These are phyloP conservation scores for Camelus dromedarius DNA, from an alignment of 2,113 vertebrate genomes.

Conservation along the genomic window DNA sequence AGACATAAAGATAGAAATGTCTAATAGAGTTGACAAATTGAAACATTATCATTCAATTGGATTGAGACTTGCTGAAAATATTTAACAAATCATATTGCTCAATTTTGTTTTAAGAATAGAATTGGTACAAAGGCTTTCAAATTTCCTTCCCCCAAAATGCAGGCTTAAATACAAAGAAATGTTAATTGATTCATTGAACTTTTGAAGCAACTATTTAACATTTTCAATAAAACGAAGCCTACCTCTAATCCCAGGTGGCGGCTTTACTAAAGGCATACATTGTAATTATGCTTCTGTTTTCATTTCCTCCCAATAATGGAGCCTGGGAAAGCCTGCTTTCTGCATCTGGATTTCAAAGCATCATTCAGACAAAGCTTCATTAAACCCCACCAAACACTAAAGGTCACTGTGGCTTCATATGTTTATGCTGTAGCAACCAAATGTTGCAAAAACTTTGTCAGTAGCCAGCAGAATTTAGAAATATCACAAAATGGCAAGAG, in stretches of 20 bases:
- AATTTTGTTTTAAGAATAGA: slow-evolving; percentile 47
- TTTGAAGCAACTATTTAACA: slow-evolving; percentile 82
- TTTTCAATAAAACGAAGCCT: slow-evolving; percentile 81
- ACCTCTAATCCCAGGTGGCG: slow-evolving; percentile 75
- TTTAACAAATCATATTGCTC: slow-evolving; percentile 57
- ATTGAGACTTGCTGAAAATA: slow-evolving; percentile 63
- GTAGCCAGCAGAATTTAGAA: slow-evolving; percentile 46
- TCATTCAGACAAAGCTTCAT: slow-evolving; percentile 77
- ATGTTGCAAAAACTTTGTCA: slow-evolving; percentile 60
- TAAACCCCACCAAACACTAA: slow-evolving; percentile 68
- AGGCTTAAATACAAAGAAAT: slow-evolving; percentile 79
- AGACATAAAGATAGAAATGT: not conserved
- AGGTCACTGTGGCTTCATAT: slow-evolving; percentile 67
- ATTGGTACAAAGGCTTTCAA: not conserved
- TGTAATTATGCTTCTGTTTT: slow-evolving; percentile 81
- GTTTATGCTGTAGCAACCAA: slow-evolving; percentile 63
- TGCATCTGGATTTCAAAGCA: slow-evolving; percentile 63
- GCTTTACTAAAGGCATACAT: slow-evolving; percentile 71
- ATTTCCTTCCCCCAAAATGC: slow-evolving; percentile 29
- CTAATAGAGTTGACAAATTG: slow-evolving; percentile 47
- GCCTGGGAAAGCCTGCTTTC: slow-evolving; percentile 49
- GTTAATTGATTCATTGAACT: slow-evolving; percentile 84
- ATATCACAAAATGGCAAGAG: slow-evolving; percentile 45
- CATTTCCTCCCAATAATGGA: slow-evolving; percentile 68
- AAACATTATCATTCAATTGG: slow-evolving; percentile 44